These are phyloP conservation scores for Lucilia sericata DNA, from an alignment of 1,140 invertebrate genomes.

Conservation along the genomic window DNA sequence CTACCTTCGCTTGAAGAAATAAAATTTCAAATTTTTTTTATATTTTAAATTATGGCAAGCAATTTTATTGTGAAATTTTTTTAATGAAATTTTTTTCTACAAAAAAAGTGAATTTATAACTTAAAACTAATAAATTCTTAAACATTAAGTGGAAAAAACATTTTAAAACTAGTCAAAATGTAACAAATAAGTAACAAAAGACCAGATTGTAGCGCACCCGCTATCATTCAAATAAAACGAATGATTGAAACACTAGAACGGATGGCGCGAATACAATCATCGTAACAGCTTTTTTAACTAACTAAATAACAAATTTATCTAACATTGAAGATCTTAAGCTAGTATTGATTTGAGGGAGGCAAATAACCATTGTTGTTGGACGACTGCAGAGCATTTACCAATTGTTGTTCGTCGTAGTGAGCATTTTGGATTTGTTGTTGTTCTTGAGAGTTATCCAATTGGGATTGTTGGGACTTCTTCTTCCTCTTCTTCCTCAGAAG, in stretches of 20 bases:
- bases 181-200: not conserved
- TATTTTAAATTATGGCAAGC: not conserved
- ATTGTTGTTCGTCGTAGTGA: constrained; percentile 35
- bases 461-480: constrained; percentile 49
- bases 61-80: not conserved
- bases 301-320: constrained; percentile 51
- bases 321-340: constrained; percentile 58
- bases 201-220: not conserved
- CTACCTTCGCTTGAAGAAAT: no score
- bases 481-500: constrained; percentile 61
- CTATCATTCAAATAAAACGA: not conserved
- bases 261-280: not conserved
- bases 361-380: constrained; percentile 54
- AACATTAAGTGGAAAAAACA: not conserved
- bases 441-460: constrained; percentile 21
- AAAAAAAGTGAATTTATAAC: not conserved
- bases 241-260: not conserved
- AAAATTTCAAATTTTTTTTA: no score
- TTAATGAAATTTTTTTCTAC: not conserved
- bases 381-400: constrained; percentile 30
- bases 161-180: constrained; percentile 1
- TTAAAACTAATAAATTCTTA: not conserved
- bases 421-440: constrained; percentile 36
- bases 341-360: constrained; percentile 60
- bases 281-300: constrained; percentile 51